These are phyloP conservation scores for Enteromius argenteus DNA, from an alignment of 2,797 vertebrate species.

Conservation along the genomic window DNA sequence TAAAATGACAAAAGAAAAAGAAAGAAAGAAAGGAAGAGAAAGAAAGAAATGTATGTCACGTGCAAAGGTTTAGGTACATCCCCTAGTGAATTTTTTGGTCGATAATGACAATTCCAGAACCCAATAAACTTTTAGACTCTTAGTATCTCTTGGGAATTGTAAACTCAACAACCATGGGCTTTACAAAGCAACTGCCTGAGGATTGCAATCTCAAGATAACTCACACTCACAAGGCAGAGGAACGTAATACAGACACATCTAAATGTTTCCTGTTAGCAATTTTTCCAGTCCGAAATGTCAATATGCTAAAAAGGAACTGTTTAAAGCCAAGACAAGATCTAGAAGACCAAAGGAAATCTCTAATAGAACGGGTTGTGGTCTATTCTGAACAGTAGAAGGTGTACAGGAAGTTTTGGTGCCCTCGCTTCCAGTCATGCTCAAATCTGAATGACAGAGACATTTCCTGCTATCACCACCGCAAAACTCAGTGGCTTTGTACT, in stretches of 20 bases:
- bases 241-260: not conserved
- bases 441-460: constrained; percentile 2
- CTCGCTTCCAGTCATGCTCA: not conserved
- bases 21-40: too few relatives aligned
- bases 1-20: too few relatives aligned
- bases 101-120: constrained; percentile 33
- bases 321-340: constrained; percentile 19
- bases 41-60: too few relatives aligned
- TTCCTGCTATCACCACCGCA: not conserved
- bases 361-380: constrained; percentile 11
- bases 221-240: constrained; percentile 1
- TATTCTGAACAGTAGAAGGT: not conserved
- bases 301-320: constrained; percentile 4
- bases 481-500: not conserved
- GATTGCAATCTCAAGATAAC: constrained; percentile 37
- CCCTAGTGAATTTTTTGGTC: not conserved
- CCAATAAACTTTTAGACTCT: constrained; percentile 18
- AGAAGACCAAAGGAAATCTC: constrained; percentile 14
- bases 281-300: constrained; percentile 15
- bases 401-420: not conserved
- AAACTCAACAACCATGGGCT: constrained; percentile 21
- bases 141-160: constrained; percentile 6
- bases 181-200: not conserved
- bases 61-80: not conserved
- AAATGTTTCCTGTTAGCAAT: constrained; percentile 23